A percentile compares a stretch with the other conserved stretches of the same genome.
Evolutionary conservation across 2,888 invertebrate genomes (phyloP).

Genomic region (Eupithecia exiguata): DNA sequence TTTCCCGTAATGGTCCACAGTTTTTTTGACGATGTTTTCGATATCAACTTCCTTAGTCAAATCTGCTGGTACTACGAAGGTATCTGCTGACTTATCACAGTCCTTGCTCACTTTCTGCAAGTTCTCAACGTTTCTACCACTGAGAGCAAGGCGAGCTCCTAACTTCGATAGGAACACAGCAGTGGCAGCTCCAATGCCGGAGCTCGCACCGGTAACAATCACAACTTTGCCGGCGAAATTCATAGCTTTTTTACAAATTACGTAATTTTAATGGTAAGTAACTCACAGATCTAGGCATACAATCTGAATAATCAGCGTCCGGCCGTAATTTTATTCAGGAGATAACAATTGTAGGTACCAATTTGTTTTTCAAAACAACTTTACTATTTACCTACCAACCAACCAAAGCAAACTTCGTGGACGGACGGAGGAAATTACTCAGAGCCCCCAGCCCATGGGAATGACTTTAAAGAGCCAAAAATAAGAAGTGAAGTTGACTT

Average conservation of each 20-base stretch:
- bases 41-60: conserved; percentile 89
- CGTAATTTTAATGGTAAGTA: neutral
- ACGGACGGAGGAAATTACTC: too few relatives aligned
- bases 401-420: too few relatives aligned
- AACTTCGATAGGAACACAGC: conserved; percentile 89
- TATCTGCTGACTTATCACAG: conserved; percentile 70
- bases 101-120: conserved; percentile 77
- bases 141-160: conserved; percentile 89
- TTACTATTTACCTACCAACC: too few relatives aligned
- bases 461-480: too few relatives aligned
- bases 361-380: neutral
- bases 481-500: too few relatives aligned
- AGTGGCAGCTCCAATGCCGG: conserved; percentile 93
- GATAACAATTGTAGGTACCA: neutral
- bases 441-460: too few relatives aligned
- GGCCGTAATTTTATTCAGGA: neutral
- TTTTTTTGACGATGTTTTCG: conserved; percentile 87
- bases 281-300: neutral
- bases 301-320: neutral
- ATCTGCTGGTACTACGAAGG: conserved; percentile 87
- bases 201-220: conserved; percentile 91
- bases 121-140: conserved; percentile 87
- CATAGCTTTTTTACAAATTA: conserved; percentile 57
- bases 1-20: conserved; percentile 89
- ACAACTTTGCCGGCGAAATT: conserved; percentile 89